Percentiles rank a stretch among this genome's conserved stretches.
Evolutionary conservation across 2,888 invertebrate species (phyloP).

Genomic region (Ochlodes sylvanus): DNA sequence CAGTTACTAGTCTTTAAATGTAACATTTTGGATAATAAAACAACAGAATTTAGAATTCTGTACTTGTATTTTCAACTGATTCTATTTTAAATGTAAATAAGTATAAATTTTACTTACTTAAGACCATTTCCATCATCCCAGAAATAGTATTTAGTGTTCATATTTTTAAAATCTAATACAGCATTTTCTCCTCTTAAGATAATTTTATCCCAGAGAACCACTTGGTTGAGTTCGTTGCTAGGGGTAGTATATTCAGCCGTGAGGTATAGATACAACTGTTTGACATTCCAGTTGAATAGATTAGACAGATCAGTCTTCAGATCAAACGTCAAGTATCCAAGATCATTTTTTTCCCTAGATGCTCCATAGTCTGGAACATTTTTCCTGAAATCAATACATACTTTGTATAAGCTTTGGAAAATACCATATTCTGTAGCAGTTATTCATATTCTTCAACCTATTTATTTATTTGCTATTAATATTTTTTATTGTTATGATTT

Average conservation of each 20-base stretch:
- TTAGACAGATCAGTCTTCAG: conserved; percentile 95
- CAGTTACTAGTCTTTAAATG: too few relatives aligned
- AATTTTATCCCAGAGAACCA: conserved; percentile 99
- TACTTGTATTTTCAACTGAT: too few relatives aligned
- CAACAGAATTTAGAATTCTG: too few relatives aligned
- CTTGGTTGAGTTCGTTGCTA: conserved; percentile 95
- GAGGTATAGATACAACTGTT: conserved; percentile 97
- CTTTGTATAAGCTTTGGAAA: neutral
- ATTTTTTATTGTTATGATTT: too few relatives aligned
- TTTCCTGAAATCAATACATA: conserved; percentile 86
- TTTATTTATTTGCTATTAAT: too few relatives aligned
- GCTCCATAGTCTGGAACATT: conserved; percentile 98
- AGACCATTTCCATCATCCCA: conserved; percentile 99
- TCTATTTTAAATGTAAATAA: neutral
- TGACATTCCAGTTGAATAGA: conserved; percentile 99
- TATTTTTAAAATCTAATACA: conserved; percentile 95
- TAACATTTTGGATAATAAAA: too few relatives aligned
- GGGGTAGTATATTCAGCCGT: conserved; percentile 97
- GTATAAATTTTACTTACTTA: conserved; percentile 86
- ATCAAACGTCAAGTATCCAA: conserved; percentile 98
- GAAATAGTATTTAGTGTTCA: conserved; percentile 99
- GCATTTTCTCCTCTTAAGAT: conserved; percentile 97
- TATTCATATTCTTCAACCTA: too few relatives aligned
- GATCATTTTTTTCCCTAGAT: conserved; percentile 96
- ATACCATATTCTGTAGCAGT: too few relatives aligned